Conservation (phyloP, 2,797 vertebrate genomes). For the Alectoris magna region DNA sequence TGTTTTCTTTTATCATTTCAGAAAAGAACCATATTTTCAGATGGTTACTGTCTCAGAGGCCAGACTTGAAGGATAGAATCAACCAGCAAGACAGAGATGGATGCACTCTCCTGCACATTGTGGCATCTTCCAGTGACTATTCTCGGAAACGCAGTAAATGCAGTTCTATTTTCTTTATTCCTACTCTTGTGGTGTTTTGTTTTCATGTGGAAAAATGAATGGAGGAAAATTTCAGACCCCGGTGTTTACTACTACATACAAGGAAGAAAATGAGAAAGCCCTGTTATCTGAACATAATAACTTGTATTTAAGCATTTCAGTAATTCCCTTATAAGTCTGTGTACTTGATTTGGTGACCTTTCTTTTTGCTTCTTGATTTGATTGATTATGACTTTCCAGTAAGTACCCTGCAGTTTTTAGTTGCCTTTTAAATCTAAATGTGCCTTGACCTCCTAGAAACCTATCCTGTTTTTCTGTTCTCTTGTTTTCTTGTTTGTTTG, state of each 20-base stretch:
- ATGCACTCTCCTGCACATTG: conserved; percentile 77
- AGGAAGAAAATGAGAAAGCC: neutral
- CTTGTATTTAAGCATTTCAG: neutral
- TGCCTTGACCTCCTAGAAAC: neutral
- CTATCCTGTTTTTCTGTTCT: neutral
- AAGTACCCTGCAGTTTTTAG: neutral
- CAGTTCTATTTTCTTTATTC: neutral
- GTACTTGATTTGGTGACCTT: neutral
- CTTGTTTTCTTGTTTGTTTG: neutral
- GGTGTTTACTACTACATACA: neutral
- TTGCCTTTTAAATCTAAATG: neutral
- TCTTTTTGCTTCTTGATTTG: neutral
- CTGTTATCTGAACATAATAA: neutral
- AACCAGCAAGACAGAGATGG: conserved; percentile 80
- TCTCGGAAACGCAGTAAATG: conserved; percentile 70
- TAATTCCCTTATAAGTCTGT: neutral
- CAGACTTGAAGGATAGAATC: conserved; percentile 74
- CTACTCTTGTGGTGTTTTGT: neutral
- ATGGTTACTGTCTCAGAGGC: conserved; percentile 74
- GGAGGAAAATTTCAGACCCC: neutral
- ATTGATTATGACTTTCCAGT: neutral
- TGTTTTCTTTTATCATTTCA: conserved; percentile 43
- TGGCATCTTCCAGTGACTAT: conserved; percentile 74
- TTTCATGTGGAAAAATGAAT: neutral
- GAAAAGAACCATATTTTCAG: conserved; percentile 77